A percentile compares a stretch with the other conserved stretches of the same genome.
These are phyloP conservation scores for Tichodroma muraria DNA, from an alignment of 2,113 vertebrate genomes.

Conservation along the genomic window DNA sequence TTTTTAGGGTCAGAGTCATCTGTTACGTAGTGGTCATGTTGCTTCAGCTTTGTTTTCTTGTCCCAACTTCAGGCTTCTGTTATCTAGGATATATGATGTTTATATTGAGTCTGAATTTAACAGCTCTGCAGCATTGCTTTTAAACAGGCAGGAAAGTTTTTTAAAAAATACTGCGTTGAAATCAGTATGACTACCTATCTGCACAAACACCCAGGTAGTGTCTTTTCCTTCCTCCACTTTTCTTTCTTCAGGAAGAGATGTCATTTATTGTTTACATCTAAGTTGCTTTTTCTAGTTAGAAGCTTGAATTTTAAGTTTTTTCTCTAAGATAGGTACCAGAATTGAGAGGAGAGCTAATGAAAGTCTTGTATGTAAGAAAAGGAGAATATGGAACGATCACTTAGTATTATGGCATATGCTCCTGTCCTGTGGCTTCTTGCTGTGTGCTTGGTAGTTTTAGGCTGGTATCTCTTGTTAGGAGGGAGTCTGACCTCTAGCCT, in stretches of 20 bases:
- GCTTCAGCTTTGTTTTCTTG: not conserved
- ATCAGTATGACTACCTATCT: not conserved
- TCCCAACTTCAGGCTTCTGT: not conserved
- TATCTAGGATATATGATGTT: not conserved
- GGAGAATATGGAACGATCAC: not conserved
- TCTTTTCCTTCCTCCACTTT: too few relatives aligned
- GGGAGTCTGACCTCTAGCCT: not conserved
- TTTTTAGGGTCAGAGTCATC: not conserved
- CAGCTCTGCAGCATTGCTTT: not conserved
- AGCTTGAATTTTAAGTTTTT: not conserved
- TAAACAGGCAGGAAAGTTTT: not conserved
- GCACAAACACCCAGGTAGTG: too few relatives aligned
- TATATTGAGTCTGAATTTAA: not conserved
- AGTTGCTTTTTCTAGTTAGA: not conserved
- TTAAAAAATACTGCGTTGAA: not conserved
- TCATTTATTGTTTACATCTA: not conserved
- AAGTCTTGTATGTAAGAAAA: not conserved
- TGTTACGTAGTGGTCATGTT: not conserved
- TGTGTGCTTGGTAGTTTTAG: not conserved
- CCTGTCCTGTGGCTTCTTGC: not conserved
- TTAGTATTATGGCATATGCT: not conserved
- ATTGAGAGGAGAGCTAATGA: not conserved
- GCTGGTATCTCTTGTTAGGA: not conserved
- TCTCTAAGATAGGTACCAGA: not conserved
- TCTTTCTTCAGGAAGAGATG: not conserved